Conservation (phyloP, 2,888 invertebrate genomes). For the Latheticus oryzae region DNA sequence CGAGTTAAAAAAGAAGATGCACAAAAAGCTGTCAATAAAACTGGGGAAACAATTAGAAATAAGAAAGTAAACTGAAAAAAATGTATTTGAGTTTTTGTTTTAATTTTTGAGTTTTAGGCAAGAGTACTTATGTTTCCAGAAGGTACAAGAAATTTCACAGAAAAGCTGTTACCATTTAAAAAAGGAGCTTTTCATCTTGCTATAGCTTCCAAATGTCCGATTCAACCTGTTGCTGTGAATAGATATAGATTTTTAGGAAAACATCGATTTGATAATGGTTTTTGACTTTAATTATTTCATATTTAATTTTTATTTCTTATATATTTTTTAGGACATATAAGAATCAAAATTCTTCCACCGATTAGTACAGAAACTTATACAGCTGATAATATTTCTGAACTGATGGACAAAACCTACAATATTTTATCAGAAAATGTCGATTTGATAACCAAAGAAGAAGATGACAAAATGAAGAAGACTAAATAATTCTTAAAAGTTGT, state of each 20-base stretch:
- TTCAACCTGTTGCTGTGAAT: constrained; percentile 91
- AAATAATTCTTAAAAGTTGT: not conserved
- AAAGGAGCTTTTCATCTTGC: constrained; percentile 97
- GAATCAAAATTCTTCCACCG: constrained; percentile 79
- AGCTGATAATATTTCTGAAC: constrained; percentile 72
- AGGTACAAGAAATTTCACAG: constrained; percentile 86
- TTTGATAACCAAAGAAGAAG: constrained; percentile 65
- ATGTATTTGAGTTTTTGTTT: not conserved
- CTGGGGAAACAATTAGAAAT: constrained; percentile 74
- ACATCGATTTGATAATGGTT: constrained; percentile 74
- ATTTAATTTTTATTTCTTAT: constrained; percentile 13
- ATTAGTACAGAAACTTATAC: constrained; percentile 75
- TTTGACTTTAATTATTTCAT: not conserved
- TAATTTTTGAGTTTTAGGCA: constrained; percentile 67
- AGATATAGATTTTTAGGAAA: constrained; percentile 79
- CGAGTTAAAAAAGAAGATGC: constrained; percentile 79
- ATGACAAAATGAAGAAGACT: constrained; percentile 20
- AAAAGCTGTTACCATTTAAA: constrained; percentile 87
- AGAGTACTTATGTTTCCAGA: constrained; percentile 92
- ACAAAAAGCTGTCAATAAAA: constrained; percentile 78
- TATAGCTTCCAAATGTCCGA: constrained; percentile 82
- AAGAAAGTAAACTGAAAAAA: constrained; percentile 68
- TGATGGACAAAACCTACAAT: constrained; percentile 76
- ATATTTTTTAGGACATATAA: constrained; percentile 71
- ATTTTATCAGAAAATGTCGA: constrained; percentile 76